A percentile compares a stretch with the other conserved stretches of the same genome.
These are phyloP conservation scores for Antheraea yamamai DNA, from an alignment of 2,888 invertebrate genomes.

Conservation along the genomic window DNA sequence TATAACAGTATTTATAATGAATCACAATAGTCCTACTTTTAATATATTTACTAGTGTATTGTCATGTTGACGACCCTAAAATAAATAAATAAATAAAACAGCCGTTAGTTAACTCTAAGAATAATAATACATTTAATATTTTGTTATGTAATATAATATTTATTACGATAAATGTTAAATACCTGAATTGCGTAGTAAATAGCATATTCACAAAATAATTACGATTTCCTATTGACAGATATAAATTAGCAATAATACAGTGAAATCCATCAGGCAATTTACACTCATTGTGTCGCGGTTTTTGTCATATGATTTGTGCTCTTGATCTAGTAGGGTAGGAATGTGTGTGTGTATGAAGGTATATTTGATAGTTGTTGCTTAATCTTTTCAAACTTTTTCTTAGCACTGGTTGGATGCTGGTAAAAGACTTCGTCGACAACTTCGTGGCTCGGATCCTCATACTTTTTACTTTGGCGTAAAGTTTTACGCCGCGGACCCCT, in stretches of 20 bases:
- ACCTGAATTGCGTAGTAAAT: background rate
- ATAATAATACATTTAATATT: background rate
- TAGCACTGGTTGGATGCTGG: slow-evolving; percentile 98
- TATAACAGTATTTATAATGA: no score
- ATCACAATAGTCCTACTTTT: no score
- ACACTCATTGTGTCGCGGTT: background rate
- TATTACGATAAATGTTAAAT: background rate
- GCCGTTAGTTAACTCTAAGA: no score
- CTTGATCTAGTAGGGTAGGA: background rate
- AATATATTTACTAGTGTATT: no score
- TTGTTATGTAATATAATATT: background rate
- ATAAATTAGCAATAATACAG: background rate
- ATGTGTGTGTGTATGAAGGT: background rate
- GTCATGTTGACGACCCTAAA: no score
- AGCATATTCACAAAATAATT: background rate
- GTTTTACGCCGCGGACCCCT: slow-evolving; percentile 98
- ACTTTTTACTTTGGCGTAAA: slow-evolving; percentile 98
- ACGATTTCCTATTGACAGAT: background rate
- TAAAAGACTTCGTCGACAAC: slow-evolving; percentile 93
- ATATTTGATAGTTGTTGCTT: background rate
- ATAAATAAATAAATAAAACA: no score
- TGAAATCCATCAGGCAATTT: background rate
- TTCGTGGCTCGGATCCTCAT: slow-evolving; percentile 89
- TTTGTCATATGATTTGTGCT: background rate
- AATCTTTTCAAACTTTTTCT: slow-evolving; percentile 29